A percentile compares a stretch with the other conserved stretches of the same genome.
Evolutionary conservation across 2,113 vertebrate species (phyloP).

Genomic region (Microcebus tavaratra): DNA sequence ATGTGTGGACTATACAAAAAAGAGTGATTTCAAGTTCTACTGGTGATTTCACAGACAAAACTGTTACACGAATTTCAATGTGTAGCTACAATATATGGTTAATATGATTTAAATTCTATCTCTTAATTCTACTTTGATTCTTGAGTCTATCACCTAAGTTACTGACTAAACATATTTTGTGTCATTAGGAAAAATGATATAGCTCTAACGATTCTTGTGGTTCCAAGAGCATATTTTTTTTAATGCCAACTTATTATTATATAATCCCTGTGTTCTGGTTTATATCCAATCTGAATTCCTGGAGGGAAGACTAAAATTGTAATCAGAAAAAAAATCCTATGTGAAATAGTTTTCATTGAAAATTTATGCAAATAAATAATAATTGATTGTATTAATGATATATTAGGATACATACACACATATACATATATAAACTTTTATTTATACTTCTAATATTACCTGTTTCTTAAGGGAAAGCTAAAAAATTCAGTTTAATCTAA

Average conservation of each 20-base stretch:
- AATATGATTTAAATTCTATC: constrained; percentile 6
- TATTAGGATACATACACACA: background rate
- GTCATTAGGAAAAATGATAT: background rate
- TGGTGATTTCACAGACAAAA: background rate
- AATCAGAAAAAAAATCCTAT: background rate
- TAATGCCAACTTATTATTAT: constrained; percentile 27
- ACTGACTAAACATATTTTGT: constrained; percentile 21
- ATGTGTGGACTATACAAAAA: background rate
- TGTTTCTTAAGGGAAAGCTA: background rate
- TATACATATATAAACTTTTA: background rate
- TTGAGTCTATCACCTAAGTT: background rate
- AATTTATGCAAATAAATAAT: constrained; percentile 7
- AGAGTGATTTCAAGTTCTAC: background rate
- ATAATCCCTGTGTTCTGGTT: constrained; percentile 4
- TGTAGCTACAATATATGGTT: background rate
- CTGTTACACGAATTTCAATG: background rate
- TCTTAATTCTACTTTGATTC: background rate
- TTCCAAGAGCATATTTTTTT: constrained; percentile 42
- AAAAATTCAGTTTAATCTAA: background rate
- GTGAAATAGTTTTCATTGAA: constrained; percentile 1
- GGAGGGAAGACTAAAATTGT: background rate
- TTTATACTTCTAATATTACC: background rate
- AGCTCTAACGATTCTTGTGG: background rate
- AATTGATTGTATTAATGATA: background rate
- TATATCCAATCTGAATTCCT: background rate